Conservation (phyloP, 1,140 invertebrate genomes). For the Stegodyphus mimosarum region DNA sequence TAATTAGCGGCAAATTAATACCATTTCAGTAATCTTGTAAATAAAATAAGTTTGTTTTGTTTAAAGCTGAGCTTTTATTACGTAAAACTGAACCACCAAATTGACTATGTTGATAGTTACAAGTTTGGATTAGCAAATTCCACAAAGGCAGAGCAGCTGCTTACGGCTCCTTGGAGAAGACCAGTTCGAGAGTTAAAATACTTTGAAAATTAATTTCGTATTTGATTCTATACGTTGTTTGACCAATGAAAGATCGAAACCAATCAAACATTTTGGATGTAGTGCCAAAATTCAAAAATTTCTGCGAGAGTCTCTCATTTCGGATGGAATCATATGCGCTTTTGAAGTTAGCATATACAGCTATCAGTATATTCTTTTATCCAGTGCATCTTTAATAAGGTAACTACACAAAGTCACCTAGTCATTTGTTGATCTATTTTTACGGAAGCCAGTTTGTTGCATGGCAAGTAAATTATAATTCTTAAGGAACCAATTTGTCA, state of each 20-base stretch:
- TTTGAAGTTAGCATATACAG: constrained; percentile 21
- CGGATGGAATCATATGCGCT: background rate
- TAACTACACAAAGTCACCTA: constrained; percentile 9
- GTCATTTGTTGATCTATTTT: background rate
- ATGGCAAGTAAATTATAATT: too few species aligned
- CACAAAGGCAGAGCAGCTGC: constrained; percentile 1
- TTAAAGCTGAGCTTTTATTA: too few species aligned
- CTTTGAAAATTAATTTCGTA: background rate
- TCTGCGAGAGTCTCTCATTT: constrained; percentile 18
- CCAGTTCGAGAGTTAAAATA: background rate
- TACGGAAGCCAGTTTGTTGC: too few species aligned
- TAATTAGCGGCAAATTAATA: too few species aligned
- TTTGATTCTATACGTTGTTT: constrained; percentile 2
- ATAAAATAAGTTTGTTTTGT: too few species aligned
- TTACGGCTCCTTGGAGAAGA: background rate
- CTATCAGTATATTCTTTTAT: background rate
- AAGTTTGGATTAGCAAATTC: too few species aligned
- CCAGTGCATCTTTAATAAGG: constrained; percentile 13
- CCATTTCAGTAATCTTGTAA: too few species aligned
- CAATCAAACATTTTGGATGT: constrained; percentile 11
- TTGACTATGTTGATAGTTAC: too few species aligned
- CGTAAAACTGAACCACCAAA: too few species aligned
- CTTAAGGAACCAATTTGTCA: too few species aligned
- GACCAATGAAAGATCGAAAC: constrained; percentile 1
- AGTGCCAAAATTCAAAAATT: constrained; percentile 8